Conservation (phyloP, 2,797 vertebrate genomes). For the Mionectes olivaceus region DNA sequence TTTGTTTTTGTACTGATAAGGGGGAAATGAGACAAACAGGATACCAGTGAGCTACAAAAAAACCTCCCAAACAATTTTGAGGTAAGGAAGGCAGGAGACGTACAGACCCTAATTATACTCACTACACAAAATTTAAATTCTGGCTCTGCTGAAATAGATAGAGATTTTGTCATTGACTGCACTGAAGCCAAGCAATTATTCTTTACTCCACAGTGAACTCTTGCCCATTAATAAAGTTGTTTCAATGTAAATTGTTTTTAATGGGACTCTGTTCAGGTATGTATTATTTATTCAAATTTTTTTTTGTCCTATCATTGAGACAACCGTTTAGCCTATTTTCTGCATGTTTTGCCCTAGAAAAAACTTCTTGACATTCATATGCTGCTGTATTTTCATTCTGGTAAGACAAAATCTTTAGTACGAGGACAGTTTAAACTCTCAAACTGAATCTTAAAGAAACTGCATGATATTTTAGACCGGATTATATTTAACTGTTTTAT, state of each 20-base stretch:
- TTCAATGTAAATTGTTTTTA: background rate
- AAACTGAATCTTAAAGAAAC: background rate
- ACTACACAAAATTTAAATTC: background rate
- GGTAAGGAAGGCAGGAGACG: background rate
- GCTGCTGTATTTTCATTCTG: background rate
- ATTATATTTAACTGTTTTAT: background rate
- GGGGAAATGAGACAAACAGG: background rate
- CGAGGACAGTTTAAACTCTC: background rate
- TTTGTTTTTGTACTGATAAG: background rate
- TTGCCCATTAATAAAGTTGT: background rate
- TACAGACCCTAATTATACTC: background rate
- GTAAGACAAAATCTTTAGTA: background rate
- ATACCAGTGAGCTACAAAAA: background rate
- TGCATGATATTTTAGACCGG: background rate
- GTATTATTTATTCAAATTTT: background rate
- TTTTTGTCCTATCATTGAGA: background rate
- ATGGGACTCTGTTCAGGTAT: background rate
- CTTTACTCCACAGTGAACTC: background rate
- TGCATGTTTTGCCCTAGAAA: background rate
- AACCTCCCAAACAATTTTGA: background rate
- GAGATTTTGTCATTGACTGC: background rate
- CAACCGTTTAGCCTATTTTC: background rate
- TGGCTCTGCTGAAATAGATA: background rate
- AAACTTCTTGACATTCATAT: background rate
- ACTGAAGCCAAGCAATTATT: background rate